These are phyloP conservation scores for Tragelaphus strepsiceros DNA, from an alignment of 2,113 vertebrate species.

Conservation along the genomic window DNA sequence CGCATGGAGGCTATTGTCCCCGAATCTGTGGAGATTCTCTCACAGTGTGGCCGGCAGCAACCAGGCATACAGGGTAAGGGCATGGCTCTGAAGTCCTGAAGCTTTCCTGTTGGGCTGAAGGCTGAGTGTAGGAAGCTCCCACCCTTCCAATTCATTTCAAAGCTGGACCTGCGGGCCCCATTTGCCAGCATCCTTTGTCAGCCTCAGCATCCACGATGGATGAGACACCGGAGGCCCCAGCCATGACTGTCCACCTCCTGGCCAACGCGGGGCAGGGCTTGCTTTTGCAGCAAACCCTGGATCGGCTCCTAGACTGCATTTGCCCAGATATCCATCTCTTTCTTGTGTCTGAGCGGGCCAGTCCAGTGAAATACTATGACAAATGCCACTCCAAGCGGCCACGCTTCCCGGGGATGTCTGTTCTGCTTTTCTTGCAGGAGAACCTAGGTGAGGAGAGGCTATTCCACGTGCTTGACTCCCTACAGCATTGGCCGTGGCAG, in stretches of 20 bases:
- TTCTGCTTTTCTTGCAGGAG: conserved; percentile 91
- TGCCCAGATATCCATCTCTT: conserved; percentile 87
- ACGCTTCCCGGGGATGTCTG: conserved; percentile 88
- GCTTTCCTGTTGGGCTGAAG: background rate
- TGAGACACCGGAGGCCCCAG: conserved; percentile 69
- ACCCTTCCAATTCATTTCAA: background rate
- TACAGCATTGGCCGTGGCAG: conserved; percentile 90
- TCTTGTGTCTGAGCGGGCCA: conserved; percentile 88
- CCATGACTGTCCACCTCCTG: conserved; percentile 90
- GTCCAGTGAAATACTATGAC: conserved; percentile 74
- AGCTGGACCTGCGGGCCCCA: background rate
- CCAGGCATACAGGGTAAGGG: background rate
- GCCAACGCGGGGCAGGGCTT: conserved; percentile 84
- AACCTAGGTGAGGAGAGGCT: conserved; percentile 88
- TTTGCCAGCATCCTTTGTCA: background rate
- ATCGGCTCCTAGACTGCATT: conserved; percentile 86
- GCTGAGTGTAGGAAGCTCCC: fast-evolving
- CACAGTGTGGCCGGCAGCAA: fast-evolving
- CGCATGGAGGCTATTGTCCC: fast-evolving
- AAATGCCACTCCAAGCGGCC: conserved; percentile 66
- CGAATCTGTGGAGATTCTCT: fast-evolving
- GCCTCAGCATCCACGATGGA: conserved; percentile 70
- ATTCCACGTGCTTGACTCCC: conserved; percentile 85
- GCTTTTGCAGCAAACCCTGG: conserved; percentile 88
- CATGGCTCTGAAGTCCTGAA: background rate